A percentile compares a stretch with the other conserved stretches of the same genome.
phyloP scores from a whole-genome alignment of 1,140 invertebrate species.

The Dendrolimus punctatus region DNA sequence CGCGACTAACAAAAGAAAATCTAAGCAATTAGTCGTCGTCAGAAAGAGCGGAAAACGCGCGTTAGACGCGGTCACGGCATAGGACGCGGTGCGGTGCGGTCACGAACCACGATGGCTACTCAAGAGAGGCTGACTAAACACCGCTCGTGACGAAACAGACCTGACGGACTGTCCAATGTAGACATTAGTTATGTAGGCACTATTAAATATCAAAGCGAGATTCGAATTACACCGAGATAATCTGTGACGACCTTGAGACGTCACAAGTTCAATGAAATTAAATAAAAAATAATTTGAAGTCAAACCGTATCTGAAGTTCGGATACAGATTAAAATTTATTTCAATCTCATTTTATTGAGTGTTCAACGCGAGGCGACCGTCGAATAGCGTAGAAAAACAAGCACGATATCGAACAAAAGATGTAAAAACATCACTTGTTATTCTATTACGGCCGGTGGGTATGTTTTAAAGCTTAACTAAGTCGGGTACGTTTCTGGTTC shows the following conservation, averaged over 20 bases:
- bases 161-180: constrained; percentile 17
- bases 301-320: constrained; percentile 13
- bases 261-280: constrained; percentile 17
- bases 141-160: constrained; percentile 21
- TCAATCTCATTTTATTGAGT: constrained; percentile 33
- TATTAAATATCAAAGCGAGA: too few relatives aligned
- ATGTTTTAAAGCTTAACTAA: constrained; percentile 37
- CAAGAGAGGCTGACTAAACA: not conserved
- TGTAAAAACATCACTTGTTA: constrained; percentile 37
- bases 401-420: constrained; percentile 20
- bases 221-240: not conserved
- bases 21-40: constrained; percentile 70
- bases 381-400: constrained; percentile 28
- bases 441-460: constrained; percentile 33
- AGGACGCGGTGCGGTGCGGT: constrained; percentile 33
- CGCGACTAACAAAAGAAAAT: constrained; percentile 70
- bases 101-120: constrained; percentile 26
- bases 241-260: constrained; percentile 15
- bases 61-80: constrained; percentile 63
- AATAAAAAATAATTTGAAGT: constrained; percentile 13
- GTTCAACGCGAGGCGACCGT: constrained; percentile 27
- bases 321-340: constrained; percentile 17
- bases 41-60: constrained; percentile 69
- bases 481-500: constrained; percentile 44
- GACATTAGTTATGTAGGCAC: too few relatives aligned